phyloP scores from a whole-genome alignment of 2,797 vertebrate species.

The Microcaecilia unicolor region DNA sequence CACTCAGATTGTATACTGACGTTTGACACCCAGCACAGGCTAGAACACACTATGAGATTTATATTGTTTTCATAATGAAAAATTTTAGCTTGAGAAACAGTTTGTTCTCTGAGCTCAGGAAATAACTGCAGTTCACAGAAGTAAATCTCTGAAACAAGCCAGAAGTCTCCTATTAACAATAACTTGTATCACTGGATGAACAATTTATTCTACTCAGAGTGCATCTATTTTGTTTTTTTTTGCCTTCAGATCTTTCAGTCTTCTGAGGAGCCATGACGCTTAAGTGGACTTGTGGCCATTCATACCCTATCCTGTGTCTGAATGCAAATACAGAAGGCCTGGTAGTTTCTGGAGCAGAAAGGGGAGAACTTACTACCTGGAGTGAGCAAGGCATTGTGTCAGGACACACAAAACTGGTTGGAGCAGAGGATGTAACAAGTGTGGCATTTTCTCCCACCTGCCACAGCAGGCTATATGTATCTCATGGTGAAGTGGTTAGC shows the following conservation, averaged over 20 bases:
- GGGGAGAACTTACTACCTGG: constrained; percentile 76
- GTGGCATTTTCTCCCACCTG: constrained; percentile 59
- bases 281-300: constrained; percentile 72
- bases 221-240: neutral
- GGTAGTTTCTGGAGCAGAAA: constrained; percentile 78
- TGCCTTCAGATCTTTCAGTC: neutral
- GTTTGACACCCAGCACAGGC: too few relatives aligned
- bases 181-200: too few relatives aligned
- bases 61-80: too few relatives aligned
- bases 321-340: constrained; percentile 54
- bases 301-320: constrained; percentile 68
- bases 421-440: constrained; percentile 62
- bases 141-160: too few relatives aligned
- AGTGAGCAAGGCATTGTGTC: constrained; percentile 49
- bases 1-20: too few relatives aligned
- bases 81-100: too few relatives aligned
- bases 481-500: constrained; percentile 73
- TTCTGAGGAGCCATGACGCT: constrained; percentile 56
- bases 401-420: constrained; percentile 47
- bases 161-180: too few relatives aligned
- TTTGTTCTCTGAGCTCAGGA: too few relatives aligned
- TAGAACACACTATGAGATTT: too few relatives aligned
- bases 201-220: too few relatives aligned
- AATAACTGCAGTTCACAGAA: too few relatives aligned
- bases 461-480: constrained; percentile 56